phyloP scores from a whole-genome alignment of 2,113 vertebrate genomes.

The Taurulus bubalis region DNA sequence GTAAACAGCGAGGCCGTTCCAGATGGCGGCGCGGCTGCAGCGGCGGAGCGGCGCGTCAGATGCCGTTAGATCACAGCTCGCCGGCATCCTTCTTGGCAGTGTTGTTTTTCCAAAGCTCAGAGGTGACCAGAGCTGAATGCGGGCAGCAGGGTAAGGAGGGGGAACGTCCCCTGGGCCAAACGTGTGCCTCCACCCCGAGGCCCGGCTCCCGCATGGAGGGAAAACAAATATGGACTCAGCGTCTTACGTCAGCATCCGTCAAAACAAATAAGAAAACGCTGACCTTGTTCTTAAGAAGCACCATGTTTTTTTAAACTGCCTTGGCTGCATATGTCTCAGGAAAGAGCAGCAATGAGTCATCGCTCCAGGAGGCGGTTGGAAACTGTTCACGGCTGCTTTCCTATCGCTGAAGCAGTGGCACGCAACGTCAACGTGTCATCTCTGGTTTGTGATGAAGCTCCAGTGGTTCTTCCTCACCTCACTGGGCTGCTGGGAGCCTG shows the following conservation, averaged over 20 bases:
- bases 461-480: background rate
- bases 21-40: constrained; percentile 42
- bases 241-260: constrained; percentile 59
- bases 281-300: constrained; percentile 56
- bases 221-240: constrained; percentile 64
- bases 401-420: constrained; percentile 16
- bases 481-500: background rate
- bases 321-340: constrained; percentile 32
- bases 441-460: constrained; percentile 2
- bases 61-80: constrained; percentile 69
- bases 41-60: constrained; percentile 65
- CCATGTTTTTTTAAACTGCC: constrained; percentile 29
- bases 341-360: constrained; percentile 54
- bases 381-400: constrained; percentile 26
- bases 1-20: constrained; percentile 68
- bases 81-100: constrained; percentile 69
- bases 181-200: constrained; percentile 40
- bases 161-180: constrained; percentile 47
- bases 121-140: constrained; percentile 62
- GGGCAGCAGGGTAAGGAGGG: background rate
- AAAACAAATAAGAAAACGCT: constrained; percentile 26
- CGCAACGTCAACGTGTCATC: constrained; percentile 21
- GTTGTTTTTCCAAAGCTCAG: constrained; percentile 70
- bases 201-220: constrained; percentile 18
- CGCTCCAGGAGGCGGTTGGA: constrained; percentile 33